Evolutionary conservation across 2,113 vertebrate species (phyloP).

Genomic region (Narcine bancroftii): DNA sequence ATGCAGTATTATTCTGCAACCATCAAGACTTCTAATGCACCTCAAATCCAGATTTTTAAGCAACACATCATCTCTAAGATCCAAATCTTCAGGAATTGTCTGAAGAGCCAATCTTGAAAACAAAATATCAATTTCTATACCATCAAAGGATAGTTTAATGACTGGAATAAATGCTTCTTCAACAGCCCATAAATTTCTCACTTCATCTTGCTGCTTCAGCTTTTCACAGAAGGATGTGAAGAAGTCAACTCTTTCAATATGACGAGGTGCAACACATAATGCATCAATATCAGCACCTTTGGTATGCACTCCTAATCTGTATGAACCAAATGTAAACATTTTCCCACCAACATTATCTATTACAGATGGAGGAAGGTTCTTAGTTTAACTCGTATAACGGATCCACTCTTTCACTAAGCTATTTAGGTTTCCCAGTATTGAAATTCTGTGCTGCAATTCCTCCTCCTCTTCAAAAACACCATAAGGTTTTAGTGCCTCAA

Average conservation of each 20-base stretch:
- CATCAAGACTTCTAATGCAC: constrained; percentile 83
- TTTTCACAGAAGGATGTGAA: constrained; percentile 84
- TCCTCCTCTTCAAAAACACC: constrained; percentile 78
- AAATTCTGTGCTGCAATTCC: constrained; percentile 78
- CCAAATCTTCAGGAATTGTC: constrained; percentile 76
- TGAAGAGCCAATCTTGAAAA: constrained; percentile 77
- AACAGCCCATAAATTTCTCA: constrained; percentile 75
- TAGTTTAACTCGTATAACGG: constrained; percentile 73
- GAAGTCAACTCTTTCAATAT: constrained; percentile 77
- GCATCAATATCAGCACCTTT: constrained; percentile 88
- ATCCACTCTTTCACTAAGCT: constrained; percentile 82
- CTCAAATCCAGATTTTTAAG: constrained; percentile 77
- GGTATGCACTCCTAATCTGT: constrained; percentile 77
- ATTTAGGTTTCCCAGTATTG: constrained; percentile 77
- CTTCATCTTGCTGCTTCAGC: constrained; percentile 77
- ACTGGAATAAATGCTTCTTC: constrained; percentile 83
- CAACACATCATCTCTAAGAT: constrained; percentile 72
- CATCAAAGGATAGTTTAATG: constrained; percentile 81
- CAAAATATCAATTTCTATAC: constrained; percentile 87
- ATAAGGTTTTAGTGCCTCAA: constrained; percentile 69
- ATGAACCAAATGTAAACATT: constrained; percentile 86
- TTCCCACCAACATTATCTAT: constrained; percentile 80
- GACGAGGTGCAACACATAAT: constrained; percentile 77
- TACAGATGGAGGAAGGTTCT: constrained; percentile 77
- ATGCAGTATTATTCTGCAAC: constrained; percentile 85